phyloP scores from a whole-genome alignment of 2,113 vertebrate species.

The Sylvilagus bachmani region DNA sequence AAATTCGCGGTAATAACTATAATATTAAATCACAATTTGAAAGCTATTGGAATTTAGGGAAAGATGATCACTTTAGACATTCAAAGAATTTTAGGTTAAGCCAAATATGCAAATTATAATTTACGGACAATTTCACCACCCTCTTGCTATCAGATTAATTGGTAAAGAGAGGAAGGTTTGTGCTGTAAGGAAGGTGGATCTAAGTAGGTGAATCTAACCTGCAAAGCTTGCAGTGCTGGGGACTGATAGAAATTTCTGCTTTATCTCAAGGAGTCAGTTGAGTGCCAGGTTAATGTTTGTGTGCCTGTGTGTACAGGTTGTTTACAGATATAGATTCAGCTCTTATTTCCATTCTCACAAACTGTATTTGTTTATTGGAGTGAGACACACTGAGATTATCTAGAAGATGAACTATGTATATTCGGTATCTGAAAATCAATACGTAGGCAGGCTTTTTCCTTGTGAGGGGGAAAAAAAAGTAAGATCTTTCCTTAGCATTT shows the following conservation, averaged over 20 bases:
- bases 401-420: slow-evolving; percentile 69
- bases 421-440: slow-evolving; percentile 75
- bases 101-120: neutral
- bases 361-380: slow-evolving; percentile 76
- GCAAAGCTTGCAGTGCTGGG: neutral
- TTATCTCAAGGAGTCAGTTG: neutral
- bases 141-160: slow-evolving; percentile 23
- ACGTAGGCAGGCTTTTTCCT: slow-evolving; percentile 70
- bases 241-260: neutral
- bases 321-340: slow-evolving; percentile 58
- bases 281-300: neutral
- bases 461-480: neutral
- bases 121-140: slow-evolving; percentile 24
- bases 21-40: neutral
- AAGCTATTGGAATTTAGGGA: neutral
- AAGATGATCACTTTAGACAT: neutral
- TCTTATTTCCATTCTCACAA: slow-evolving; percentile 62
- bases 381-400: slow-evolving; percentile 73
- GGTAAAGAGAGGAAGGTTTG: slow-evolving; percentile 1
- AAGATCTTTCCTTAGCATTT: slow-evolving; percentile 29
- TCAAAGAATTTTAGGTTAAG: slow-evolving; percentile 36
- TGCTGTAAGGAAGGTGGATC: neutral
- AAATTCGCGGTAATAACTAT: neutral
- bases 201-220: neutral
- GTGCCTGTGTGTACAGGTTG: neutral